Evolutionary conservation across 1,140 invertebrate genomes (phyloP).

Genomic region (Drosophila quadrilineata): DNA sequence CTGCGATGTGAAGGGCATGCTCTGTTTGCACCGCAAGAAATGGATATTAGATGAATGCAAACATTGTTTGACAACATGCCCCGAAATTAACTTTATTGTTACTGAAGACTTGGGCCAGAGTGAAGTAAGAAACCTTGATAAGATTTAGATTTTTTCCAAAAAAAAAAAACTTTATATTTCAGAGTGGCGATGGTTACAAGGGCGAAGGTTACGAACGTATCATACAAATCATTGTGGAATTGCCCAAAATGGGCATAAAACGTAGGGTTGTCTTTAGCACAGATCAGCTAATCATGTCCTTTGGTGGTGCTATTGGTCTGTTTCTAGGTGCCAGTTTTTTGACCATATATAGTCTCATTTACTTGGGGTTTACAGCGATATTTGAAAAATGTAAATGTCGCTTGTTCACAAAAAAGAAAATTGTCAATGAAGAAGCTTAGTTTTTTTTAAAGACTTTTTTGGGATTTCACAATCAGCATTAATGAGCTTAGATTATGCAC

Average conservation of each 20-base stretch:
- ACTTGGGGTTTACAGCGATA: conserved; percentile 43
- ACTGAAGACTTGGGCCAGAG: conserved; percentile 36
- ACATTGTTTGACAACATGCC: conserved; percentile 56
- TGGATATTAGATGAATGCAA: conserved; percentile 55
- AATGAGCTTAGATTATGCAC: conserved; percentile 31
- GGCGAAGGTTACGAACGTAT: conserved; percentile 60
- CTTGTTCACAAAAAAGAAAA: not conserved
- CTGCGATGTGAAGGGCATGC: conserved; percentile 56
- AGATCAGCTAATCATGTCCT: conserved; percentile 73
- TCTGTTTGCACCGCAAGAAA: conserved; percentile 52
- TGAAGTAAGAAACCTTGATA: conserved; percentile 29
- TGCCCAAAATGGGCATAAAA: conserved; percentile 71
- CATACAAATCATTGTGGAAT: conserved; percentile 49
- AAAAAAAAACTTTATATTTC: too few species aligned
- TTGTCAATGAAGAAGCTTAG: not conserved
- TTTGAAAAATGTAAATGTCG: conserved; percentile 43
- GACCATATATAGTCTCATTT: conserved; percentile 58
- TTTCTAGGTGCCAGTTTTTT: conserved; percentile 79
- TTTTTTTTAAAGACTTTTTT: too few species aligned
- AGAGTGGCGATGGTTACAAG: conserved; percentile 36
- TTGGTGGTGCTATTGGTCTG: conserved; percentile 71
- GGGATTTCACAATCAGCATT: not conserved
- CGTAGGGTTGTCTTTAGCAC: conserved; percentile 71
- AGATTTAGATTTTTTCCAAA: not conserved
- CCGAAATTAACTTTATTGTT: conserved; percentile 49